A percentile compares a stretch with the other conserved stretches of the same genome.
Evolutionary conservation across 2,888 invertebrate genomes (phyloP).

Genomic region (Euphydryas editha): DNA sequence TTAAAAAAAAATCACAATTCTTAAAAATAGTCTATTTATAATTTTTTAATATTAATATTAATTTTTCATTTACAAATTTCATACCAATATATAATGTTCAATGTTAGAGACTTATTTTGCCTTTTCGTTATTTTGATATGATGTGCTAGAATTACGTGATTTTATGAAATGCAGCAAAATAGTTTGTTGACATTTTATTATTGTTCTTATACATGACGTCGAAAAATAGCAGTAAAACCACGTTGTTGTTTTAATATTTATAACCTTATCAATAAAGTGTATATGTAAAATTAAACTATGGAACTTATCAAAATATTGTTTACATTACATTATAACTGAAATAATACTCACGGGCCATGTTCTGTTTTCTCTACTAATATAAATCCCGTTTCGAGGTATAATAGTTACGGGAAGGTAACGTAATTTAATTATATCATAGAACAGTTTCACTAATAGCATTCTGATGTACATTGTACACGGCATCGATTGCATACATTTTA

Average conservation of each 20-base stretch:
- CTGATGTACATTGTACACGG: slow-evolving; percentile 27
- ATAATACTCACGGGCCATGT: background rate
- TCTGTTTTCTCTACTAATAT: slow-evolving; percentile 2
- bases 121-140: no score
- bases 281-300: no score
- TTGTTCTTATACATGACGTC: no score
- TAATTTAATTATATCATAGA: slow-evolving; percentile 9
- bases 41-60: no score
- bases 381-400: background rate
- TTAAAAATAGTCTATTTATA: no score
- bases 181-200: no score
- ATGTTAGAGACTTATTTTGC: no score
- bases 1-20: background rate
- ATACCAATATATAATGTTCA: no score
- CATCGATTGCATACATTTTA: slow-evolving; percentile 16
- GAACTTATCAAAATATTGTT: background rate
- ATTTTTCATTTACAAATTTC: background rate
- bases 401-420: slow-evolving; percentile 3
- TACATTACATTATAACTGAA: slow-evolving; percentile 1
- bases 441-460: slow-evolving; percentile 26
- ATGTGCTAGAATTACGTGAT: no score
- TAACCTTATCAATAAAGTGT: no score
- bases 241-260: background rate
- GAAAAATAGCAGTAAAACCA: no score
- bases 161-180: no score